A percentile compares a stretch with the other conserved stretches of the same genome.
Conservation (phyloP, 2,888 invertebrate species). For the Globia sparganii region DNA sequence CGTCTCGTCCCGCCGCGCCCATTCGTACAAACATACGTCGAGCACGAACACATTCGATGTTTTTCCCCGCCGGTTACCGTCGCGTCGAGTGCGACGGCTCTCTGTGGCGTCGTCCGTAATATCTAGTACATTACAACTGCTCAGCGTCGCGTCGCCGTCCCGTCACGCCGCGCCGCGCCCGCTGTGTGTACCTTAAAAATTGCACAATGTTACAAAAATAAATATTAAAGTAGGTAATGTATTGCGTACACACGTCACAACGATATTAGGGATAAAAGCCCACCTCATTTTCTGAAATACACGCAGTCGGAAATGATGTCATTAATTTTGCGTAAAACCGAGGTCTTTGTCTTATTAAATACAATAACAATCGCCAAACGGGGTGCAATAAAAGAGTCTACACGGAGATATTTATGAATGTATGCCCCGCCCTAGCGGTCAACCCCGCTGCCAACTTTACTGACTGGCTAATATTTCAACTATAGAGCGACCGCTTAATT, state of each 20-base stretch:
- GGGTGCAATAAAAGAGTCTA: constrained; percentile 45
- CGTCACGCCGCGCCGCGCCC: no score
- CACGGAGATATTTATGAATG: background rate
- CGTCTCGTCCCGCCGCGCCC: no score
- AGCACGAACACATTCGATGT: no score
- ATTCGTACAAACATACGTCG: no score
- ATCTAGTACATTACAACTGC: no score
- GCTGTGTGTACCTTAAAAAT: no score
- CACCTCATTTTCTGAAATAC: constrained; percentile 29
- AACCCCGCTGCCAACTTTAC: background rate
- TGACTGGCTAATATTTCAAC: background rate
- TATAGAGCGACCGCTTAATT: no score
- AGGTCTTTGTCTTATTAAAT: constrained; percentile 38
- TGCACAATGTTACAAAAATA: background rate
- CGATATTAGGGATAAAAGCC: constrained; percentile 15
- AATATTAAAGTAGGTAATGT: background rate
- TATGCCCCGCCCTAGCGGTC: background rate
- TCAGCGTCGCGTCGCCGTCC: no score
- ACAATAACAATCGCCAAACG: constrained; percentile 30
- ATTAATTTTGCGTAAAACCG: constrained; percentile 22
- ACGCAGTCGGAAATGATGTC: constrained; percentile 19
- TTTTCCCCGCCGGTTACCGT: no score
- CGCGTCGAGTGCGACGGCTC: no score
- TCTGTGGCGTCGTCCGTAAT: no score
- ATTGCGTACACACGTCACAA: constrained; percentile 3